Percentiles rank a stretch among this genome's conserved stretches.
Evolutionary conservation across 2,888 invertebrate species (phyloP).

Genomic region (Abrostola triplasia): DNA sequence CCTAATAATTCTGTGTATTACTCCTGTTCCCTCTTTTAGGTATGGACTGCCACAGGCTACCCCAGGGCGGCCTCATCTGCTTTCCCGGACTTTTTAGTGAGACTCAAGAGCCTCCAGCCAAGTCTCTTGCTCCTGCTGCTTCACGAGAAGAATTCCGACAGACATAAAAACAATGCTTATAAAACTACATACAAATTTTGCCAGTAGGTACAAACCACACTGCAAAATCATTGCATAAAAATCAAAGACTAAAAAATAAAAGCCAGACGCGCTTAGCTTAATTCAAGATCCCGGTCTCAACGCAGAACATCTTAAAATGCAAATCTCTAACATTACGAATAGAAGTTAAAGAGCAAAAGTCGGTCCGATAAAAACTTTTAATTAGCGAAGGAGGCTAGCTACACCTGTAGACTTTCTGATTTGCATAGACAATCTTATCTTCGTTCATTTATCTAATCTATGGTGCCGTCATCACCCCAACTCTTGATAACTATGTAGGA

Average conservation of each 20-base stretch:
- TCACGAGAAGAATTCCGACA: no score
- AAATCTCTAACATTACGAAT: slow-evolving; percentile 45
- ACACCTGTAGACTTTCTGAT: slow-evolving; percentile 60
- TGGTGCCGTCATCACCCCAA: not conserved
- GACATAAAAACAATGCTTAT: no score
- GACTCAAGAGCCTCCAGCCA: no score
- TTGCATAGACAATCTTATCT: slow-evolving; percentile 33
- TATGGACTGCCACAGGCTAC: no score
- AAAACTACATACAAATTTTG: not conserved
- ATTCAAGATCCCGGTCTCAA: slow-evolving; percentile 13
- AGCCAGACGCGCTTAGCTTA: slow-evolving; percentile 27
- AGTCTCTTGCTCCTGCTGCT: no score
- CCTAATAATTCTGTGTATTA: no score
- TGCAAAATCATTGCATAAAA: not conserved
- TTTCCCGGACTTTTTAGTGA: no score
- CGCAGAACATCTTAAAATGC: slow-evolving; percentile 45
- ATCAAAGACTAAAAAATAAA: slow-evolving; percentile 4
- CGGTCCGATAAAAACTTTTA: slow-evolving; percentile 62
- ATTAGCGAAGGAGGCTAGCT: slow-evolving; percentile 53
- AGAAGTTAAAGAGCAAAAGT: slow-evolving; percentile 46
- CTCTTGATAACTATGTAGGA: not conserved
- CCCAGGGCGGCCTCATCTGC: no score
- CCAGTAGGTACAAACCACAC: no score
- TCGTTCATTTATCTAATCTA: slow-evolving; percentile 7
- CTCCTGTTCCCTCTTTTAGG: no score